Conservation (phyloP, 1,140 invertebrate species). For the Eumeta japonica region DNA sequence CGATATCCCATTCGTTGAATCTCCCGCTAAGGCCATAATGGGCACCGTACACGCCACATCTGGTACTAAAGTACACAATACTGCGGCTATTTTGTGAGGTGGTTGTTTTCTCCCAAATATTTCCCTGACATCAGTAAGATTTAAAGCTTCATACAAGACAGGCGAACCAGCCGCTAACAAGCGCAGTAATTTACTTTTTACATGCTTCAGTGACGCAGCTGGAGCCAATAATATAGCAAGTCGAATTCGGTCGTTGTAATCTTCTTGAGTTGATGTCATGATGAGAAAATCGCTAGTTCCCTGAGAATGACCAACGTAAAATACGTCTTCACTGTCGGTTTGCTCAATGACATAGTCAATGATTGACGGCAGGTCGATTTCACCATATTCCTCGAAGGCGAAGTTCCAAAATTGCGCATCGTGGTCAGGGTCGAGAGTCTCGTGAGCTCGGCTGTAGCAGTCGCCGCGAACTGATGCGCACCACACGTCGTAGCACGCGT, state of each 20-base stretch:
- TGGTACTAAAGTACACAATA: no score
- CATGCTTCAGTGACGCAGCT: conserved; percentile 56
- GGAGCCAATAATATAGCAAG: conserved; percentile 64
- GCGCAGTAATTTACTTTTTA: no score
- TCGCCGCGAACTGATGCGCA: conserved; percentile 72
- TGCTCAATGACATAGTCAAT: conserved; percentile 59
- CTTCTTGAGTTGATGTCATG: conserved; percentile 59
- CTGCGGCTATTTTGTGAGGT: no score
- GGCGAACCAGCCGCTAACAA: no score
- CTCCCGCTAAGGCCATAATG: no score
- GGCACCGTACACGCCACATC: no score
- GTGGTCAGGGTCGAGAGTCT: conserved; percentile 37
- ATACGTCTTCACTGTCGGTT: conserved; percentile 58
- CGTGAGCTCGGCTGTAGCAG: conserved; percentile 65
- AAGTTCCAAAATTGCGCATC: conserved; percentile 60
- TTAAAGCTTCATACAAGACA: no score
- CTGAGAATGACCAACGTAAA: conserved; percentile 64
- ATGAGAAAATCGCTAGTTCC: conserved; percentile 66
- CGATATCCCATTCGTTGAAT: no score
- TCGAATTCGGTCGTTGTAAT: conserved; percentile 63
- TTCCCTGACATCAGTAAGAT: no score
- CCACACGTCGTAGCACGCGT: conserved; percentile 71
- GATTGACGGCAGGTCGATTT: conserved; percentile 61
- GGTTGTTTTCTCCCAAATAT: no score
- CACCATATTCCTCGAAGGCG: conserved; percentile 69